Percentiles rank a stretch among this genome's conserved stretches.
Evolutionary conservation across 2,797 vertebrate species (phyloP).

Genomic region (Hephaestus fuliginosus): DNA sequence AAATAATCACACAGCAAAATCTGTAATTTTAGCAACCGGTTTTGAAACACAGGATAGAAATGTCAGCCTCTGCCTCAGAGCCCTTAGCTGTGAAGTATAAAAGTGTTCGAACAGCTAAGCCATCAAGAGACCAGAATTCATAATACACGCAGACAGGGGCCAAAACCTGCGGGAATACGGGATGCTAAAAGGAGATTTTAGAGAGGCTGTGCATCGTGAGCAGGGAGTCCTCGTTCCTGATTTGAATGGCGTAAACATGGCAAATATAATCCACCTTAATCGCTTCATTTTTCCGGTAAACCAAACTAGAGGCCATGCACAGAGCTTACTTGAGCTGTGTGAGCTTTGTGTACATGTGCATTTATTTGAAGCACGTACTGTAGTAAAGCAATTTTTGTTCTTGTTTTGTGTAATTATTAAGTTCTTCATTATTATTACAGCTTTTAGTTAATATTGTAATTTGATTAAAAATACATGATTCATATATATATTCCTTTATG

Average conservation of each 20-base stretch:
- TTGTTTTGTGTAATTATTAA: neutral
- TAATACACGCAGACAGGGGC: constrained; percentile 73
- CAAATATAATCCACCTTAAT: constrained; percentile 87
- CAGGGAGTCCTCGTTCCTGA: constrained; percentile 85
- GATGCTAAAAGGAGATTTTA: constrained; percentile 78
- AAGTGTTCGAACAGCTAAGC: constrained; percentile 89
- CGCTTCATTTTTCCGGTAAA: constrained; percentile 76
- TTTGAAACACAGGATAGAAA: constrained; percentile 58
- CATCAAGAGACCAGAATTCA: constrained; percentile 71
- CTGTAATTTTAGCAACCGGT: constrained; percentile 55
- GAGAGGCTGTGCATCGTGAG: constrained; percentile 65
- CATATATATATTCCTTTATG: neutral
- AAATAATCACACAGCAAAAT: constrained; percentile 69
- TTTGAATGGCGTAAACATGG: constrained; percentile 87
- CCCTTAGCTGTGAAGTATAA: constrained; percentile 63
- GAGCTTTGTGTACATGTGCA: constrained; percentile 6
- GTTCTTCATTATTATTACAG: neutral
- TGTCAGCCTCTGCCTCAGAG: constrained; percentile 67
- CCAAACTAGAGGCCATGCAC: constrained; percentile 68
- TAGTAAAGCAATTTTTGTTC: neutral
- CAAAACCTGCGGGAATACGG: constrained; percentile 71
- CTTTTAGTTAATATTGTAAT: neutral
- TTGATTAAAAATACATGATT: neutral
- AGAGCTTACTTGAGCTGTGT: constrained; percentile 55
- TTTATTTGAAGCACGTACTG: constrained; percentile 7